Evolutionary conservation across 2,888 invertebrate species (phyloP), one percentile per base, ranked within the genome.

Genomic region (Macrophya annulata): DNA sequence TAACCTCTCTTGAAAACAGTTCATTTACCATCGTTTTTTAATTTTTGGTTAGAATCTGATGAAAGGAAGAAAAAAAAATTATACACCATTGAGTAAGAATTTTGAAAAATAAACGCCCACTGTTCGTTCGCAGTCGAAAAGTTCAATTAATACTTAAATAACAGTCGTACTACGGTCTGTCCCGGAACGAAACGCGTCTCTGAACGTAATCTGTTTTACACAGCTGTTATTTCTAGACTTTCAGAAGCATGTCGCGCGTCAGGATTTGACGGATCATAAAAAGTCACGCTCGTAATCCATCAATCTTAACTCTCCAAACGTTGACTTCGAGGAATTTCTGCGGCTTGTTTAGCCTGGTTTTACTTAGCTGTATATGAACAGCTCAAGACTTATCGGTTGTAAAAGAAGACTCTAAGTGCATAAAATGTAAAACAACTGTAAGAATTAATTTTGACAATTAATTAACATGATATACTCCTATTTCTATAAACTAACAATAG

Each of bases 231-330:
- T 81, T 62, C 81, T 62, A 37, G 62, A 81, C 81, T 81, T 62
- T 62, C 81, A 15, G 81, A 81, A 81, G 43, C 81, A 81, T 81
- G 81, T 81, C 81, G 81, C 62, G 62, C 81, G 81, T 81, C 81
- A 59, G 81, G 17, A 43, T 81, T 81, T 81, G 81, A 81, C 81
- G 81, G 59, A 81, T 81, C 59, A 81, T 81, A 81, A 81, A 81
- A 81, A 81, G 81, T 81, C 81, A 81, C 81, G 81, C 81, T 81
- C 59, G 40, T 62, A 81, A 62, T 62, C 81, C 81, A 81, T 81
- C 81, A 62, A 81, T 81, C 81, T 81, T 81, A 21, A 81, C 59
- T 81, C 43, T 62, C 37, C 40, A 43, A 62, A 81, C 62, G 59
- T 21, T 25, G 37, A n/a, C 43, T 17, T 81, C 25, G 21, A 25